Percentiles rank a stretch among this genome's conserved stretches.
Conservation (phyloP, 1,140 invertebrate genomes). For the Papilio polyxenes region DNA sequence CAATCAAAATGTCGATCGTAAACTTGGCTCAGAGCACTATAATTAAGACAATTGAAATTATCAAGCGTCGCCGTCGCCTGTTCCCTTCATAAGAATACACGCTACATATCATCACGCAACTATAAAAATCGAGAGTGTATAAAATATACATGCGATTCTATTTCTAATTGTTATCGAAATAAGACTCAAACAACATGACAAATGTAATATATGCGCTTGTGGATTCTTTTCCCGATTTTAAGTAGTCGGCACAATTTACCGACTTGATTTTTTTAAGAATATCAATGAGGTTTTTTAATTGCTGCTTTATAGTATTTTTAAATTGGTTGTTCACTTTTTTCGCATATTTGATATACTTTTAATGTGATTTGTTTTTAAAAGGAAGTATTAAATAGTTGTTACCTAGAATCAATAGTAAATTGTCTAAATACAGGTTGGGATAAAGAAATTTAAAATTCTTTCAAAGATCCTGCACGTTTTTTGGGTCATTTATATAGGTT, state of each 20-base stretch:
- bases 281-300: neutral
- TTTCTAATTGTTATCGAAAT: conserved; percentile 30
- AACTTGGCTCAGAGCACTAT: neutral
- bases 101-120: conserved; percentile 48
- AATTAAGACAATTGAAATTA: conserved; percentile 11
- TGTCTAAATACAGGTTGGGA: no score
- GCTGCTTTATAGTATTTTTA: neutral
- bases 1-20: neutral
- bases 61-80: conserved; percentile 19
- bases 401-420: no score
- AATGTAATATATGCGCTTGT: conserved; percentile 37
- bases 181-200: conserved; percentile 29
- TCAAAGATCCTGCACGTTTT: neutral
- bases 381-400: no score
- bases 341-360: neutral
- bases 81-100: conserved; percentile 45
- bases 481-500: conserved; percentile 31
- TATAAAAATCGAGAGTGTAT: conserved; percentile 49
- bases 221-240: conserved; percentile 47
- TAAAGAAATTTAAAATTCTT: neutral
- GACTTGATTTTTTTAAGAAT: conserved; percentile 29
- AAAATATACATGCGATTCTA: conserved; percentile 30
- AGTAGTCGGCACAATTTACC: conserved; percentile 30
- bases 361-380: no score
- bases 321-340: neutral